Evolutionary conservation across 2,888 invertebrate species (phyloP).

Genomic region (Spialia ferax): DNA sequence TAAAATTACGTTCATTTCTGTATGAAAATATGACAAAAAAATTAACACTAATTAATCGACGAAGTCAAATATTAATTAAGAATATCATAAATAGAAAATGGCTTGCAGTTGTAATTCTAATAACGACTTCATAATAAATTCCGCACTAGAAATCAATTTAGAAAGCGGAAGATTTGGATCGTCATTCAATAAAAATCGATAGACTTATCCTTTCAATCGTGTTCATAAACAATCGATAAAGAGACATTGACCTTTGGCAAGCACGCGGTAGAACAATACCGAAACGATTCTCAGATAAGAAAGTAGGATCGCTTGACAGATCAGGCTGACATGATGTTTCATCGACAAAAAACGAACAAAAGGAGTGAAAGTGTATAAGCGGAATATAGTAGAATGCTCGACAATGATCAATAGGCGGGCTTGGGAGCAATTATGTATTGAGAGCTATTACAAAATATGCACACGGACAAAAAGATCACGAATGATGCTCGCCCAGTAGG

Average conservation of each 20-base stretch:
- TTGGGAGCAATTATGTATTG: constrained; percentile 54
- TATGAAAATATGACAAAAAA: too few relatives aligned
- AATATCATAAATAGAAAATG: too few relatives aligned
- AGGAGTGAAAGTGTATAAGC: constrained; percentile 73
- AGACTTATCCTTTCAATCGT: constrained; percentile 41
- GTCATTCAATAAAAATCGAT: constrained; percentile 21
- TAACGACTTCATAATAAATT: neutral
- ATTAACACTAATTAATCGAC: too few relatives aligned
- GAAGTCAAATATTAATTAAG: too few relatives aligned
- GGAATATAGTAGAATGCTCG: constrained; percentile 53
- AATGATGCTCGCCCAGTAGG: constrained; percentile 40
- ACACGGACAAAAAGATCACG: constrained; percentile 32
- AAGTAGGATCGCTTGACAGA: constrained; percentile 65
- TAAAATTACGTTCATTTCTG: too few relatives aligned
- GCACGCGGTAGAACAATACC: constrained; percentile 53
- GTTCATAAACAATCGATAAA: constrained; percentile 55
- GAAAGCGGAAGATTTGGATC: constrained; percentile 30
- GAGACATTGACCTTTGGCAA: constrained; percentile 57
- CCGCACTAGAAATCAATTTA: constrained; percentile 15
- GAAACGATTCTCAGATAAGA: constrained; percentile 64
- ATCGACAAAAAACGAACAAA: constrained; percentile 72
- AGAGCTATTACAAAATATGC: constrained; percentile 52
- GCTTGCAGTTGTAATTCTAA: neutral
- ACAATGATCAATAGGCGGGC: constrained; percentile 53
- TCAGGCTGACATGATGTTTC: constrained; percentile 66